Evolutionary conservation across 1,140 invertebrate genomes (phyloP).

Genomic region (Drosophila rufa): DNA sequence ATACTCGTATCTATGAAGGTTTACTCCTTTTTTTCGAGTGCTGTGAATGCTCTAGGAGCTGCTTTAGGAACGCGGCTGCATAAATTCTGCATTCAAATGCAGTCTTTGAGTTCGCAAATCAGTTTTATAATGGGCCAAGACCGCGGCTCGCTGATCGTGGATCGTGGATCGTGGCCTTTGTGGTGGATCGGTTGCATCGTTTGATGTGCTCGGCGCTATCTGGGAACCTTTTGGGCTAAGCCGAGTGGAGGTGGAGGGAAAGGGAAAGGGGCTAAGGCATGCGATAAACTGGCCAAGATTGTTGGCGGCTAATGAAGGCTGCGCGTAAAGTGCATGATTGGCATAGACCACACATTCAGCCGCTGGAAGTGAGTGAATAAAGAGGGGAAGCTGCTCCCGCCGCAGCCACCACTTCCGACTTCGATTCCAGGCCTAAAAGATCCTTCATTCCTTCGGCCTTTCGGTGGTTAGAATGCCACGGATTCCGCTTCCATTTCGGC

Average conservation of each 20-base stretch:
- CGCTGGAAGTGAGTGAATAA: constrained; percentile 1
- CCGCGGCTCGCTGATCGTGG: background rate
- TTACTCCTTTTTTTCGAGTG: constrained; percentile 5
- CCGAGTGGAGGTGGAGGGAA: background rate
- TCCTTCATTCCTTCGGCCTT: constrained; percentile 17
- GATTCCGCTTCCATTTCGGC: constrained; percentile 47
- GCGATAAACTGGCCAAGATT: constrained; percentile 63
- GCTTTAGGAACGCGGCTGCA: constrained; percentile 23
- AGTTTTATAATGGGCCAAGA: constrained; percentile 70
- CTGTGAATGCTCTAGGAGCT: constrained; percentile 33
- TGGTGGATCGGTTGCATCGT: constrained; percentile 25
- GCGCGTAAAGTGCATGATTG: constrained; percentile 82
- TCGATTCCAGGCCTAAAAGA: constrained; percentile 4
- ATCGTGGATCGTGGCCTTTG: constrained; percentile 3
- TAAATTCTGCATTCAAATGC: constrained; percentile 69
- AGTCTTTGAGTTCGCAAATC: constrained; percentile 57
- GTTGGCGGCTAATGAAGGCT: constrained; percentile 68
- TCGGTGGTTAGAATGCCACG: constrained; percentile 43
- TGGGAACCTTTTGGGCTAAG: constrained; percentile 20
- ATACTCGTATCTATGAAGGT: background rate
- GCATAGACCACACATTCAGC: constrained; percentile 78
- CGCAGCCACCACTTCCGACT: constrained; percentile 11
- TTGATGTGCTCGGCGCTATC: constrained; percentile 51
- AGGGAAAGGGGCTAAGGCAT: background rate
- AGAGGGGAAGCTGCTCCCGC: constrained; percentile 52